Evolutionary conservation across 1,140 invertebrate species (phyloP).

Genomic region (Achroia grisella): DNA sequence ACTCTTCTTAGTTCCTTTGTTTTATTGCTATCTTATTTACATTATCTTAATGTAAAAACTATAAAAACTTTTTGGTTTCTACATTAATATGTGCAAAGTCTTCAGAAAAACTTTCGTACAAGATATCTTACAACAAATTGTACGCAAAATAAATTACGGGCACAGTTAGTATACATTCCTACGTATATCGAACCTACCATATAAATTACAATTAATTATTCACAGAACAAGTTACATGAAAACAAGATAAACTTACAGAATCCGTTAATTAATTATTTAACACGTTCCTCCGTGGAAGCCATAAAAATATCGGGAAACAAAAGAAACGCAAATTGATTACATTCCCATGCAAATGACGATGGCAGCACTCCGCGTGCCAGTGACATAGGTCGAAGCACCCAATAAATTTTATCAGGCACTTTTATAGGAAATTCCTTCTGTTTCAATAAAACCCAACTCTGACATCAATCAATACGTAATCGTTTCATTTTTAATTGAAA

Average conservation of each 20-base stretch:
- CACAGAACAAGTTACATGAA: conserved; percentile 3
- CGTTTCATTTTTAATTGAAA: not conserved
- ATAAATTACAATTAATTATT: too few relatives aligned
- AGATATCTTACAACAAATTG: too few relatives aligned
- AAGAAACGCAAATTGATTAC: conserved; percentile 23
- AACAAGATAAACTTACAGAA: not conserved
- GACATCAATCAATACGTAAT: conserved; percentile 4
- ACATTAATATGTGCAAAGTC: too few relatives aligned
- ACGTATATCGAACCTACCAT: too few relatives aligned
- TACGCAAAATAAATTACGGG: too few relatives aligned
- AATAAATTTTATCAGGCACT: conserved; percentile 18
- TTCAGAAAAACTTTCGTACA: too few relatives aligned
- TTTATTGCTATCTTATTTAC: too few relatives aligned
- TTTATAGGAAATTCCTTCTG: conserved; percentile 20
- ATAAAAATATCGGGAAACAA: conserved; percentile 13
- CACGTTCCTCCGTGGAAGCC: not conserved
- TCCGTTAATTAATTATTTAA: conserved; percentile 1
- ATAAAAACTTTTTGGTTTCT: too few relatives aligned
- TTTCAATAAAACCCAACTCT: conserved; percentile 10
- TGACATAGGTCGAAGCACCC: conserved; percentile 19
- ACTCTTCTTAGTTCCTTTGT: too few relatives aligned
- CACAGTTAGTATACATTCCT: too few relatives aligned
- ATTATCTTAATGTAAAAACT: too few relatives aligned
- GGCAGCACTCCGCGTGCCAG: conserved; percentile 4
- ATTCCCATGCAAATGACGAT: conserved; percentile 19